Conservation (phyloP, 2,113 vertebrate species). For the Scopus umbretta region DNA sequence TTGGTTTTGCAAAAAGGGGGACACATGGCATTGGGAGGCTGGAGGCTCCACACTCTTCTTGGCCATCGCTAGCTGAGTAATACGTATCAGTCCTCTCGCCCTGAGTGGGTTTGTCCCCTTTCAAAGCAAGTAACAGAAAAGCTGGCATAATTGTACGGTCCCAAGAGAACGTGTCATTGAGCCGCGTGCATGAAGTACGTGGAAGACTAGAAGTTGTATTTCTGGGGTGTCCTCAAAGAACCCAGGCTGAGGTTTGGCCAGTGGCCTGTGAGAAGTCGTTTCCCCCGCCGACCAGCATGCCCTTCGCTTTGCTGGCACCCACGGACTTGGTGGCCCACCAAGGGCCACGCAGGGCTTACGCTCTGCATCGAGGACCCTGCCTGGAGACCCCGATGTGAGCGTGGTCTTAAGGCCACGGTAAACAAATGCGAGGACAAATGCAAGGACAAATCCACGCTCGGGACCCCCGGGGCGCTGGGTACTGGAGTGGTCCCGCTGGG, state of each 20-base stretch:
- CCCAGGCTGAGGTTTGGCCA: not conserved
- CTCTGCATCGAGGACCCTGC: rapidly evolving
- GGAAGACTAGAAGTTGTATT: rapidly evolving
- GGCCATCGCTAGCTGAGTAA: rapidly evolving
- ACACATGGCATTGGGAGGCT: too few species aligned
- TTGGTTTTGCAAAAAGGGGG: not conserved
- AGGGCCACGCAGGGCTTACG: too few species aligned
- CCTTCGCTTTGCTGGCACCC: rapidly evolving
- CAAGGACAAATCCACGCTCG: too few species aligned
- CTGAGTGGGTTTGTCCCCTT: rapidly evolving
- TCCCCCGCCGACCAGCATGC: rapidly evolving
- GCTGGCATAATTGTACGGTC: rapidly evolving
- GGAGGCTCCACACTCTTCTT: not conserved
- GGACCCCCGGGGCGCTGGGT: too few species aligned
- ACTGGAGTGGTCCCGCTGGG: rapidly evolving
- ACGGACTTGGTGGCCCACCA: rapidly evolving
- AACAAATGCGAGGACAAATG: rapidly evolving
- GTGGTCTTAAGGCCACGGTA: rapidly evolving
- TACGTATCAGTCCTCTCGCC: rapidly evolving
- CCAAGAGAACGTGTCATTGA: not conserved
- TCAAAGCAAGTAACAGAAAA: too few species aligned
- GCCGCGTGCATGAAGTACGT: rapidly evolving
- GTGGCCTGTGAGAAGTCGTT: rapidly evolving
- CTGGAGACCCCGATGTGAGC: rapidly evolving
- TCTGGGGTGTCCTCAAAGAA: not conserved